These are phyloP conservation scores for Heliocidaris tuberculata DNA, from an alignment of 35 echinoderm and acorn worm species.

Conservation along the genomic window DNA sequence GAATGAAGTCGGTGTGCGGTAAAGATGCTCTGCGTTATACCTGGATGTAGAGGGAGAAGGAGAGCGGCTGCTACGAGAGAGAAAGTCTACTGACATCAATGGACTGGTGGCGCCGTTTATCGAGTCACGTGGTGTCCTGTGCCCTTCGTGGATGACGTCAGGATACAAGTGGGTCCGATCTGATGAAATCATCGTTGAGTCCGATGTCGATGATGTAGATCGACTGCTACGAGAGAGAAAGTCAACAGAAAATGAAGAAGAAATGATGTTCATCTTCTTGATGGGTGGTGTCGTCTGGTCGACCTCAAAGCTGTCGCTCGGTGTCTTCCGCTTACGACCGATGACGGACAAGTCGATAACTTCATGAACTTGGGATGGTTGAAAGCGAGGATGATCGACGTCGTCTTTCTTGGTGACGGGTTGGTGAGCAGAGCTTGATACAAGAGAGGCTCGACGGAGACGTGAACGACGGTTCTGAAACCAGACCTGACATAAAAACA, in stretches of 20 bases:
- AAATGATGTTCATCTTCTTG: background rate
- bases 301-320: background rate
- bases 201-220: background rate
- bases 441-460: constrained; percentile 8
- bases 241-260: background rate
- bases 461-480: constrained; percentile 20
- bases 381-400: background rate
- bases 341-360: background rate
- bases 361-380: background rate
- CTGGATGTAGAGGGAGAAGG: constrained; percentile 25
- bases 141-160: background rate
- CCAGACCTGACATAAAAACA: constrained; percentile 14
- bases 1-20: constrained; percentile 18
- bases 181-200: too few relatives aligned
- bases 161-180: too few relatives aligned
- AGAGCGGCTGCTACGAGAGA: constrained; percentile 27
- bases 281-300: background rate
- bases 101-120: background rate
- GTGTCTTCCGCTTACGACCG: background rate
- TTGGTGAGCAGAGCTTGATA: background rate
- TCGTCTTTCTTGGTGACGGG: background rate
- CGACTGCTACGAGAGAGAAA: constrained; percentile 14
- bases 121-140: background rate
- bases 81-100: constrained; percentile 24
- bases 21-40: background rate